A percentile compares a stretch with the other conserved stretches of the same genome.
These are phyloP conservation scores for Rallus crepitans DNA, from an alignment of 2,797 vertebrate species.

Conservation along the genomic window DNA sequence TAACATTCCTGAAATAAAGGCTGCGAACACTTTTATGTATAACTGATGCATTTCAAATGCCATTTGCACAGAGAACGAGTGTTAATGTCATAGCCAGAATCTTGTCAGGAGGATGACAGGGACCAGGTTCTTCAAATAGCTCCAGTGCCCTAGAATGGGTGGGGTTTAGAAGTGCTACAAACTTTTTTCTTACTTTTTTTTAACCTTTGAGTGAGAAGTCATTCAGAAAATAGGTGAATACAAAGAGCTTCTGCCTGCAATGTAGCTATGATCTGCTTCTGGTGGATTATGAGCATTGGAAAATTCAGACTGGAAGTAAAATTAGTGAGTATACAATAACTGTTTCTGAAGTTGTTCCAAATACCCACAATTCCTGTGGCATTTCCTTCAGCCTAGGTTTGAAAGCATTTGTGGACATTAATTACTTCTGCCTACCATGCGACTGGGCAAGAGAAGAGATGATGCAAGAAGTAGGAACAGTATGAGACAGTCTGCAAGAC, in stretches of 20 bases:
- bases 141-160: not conserved
- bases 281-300: not conserved
- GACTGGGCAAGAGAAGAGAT: not conserved
- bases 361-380: not conserved
- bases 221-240: not conserved
- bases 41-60: not conserved
- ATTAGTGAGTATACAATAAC: not conserved
- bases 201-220: not conserved
- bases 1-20: not conserved
- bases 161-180: not conserved
- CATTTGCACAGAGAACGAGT: not conserved
- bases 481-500: not conserved
- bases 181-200: not conserved
- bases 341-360: not conserved
- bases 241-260: not conserved
- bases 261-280: not conserved
- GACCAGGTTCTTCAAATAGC: accelerated
- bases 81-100: not conserved
- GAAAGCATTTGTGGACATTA: not conserved
- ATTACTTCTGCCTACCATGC: not conserved
- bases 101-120: not conserved
- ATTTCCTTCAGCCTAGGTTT: not conserved
- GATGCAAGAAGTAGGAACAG: not conserved
- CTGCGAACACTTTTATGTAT: not conserved
- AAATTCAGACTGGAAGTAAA: slow-evolving; percentile 24